Percentiles rank a stretch among this genome's conserved stretches.
Conservation (phyloP, 2,113 vertebrate species). For the Sapayoa aenigma region DNA sequence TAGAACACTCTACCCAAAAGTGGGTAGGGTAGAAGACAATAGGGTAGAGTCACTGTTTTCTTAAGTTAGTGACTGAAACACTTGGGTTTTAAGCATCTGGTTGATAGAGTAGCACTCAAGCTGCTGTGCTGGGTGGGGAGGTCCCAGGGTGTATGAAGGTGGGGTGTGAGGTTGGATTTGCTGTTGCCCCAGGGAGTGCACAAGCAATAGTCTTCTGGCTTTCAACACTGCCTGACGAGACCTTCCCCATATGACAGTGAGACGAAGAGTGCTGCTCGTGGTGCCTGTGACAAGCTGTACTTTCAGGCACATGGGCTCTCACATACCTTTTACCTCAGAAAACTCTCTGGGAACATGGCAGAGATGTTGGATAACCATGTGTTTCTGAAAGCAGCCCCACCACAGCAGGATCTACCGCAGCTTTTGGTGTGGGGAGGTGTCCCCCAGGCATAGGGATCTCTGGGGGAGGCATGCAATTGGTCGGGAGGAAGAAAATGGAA, state of each 20-base stretch:
- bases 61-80: not conserved
- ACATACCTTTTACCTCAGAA: not conserved
- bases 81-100: not conserved
- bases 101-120: not conserved
- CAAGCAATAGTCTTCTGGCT: accelerated
- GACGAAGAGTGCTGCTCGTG: not conserved
- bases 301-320: not conserved
- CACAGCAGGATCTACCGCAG: not conserved
- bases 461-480: no score
- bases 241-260: no score
- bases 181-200: not conserved
- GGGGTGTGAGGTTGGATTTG: no score
- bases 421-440: not conserved
- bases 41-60: not conserved
- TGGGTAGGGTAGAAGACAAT: not conserved
- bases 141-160: no score
- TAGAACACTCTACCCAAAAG: not conserved
- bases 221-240: accelerated
- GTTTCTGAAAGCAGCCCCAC: not conserved
- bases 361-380: not conserved
- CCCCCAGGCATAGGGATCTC: no score
- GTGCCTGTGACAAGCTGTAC: not conserved
- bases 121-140: not conserved
- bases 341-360: not conserved
- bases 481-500: no score